phyloP scores from a whole-genome alignment of 1,140 invertebrate species.

The Drosophila ercepeae region DNA sequence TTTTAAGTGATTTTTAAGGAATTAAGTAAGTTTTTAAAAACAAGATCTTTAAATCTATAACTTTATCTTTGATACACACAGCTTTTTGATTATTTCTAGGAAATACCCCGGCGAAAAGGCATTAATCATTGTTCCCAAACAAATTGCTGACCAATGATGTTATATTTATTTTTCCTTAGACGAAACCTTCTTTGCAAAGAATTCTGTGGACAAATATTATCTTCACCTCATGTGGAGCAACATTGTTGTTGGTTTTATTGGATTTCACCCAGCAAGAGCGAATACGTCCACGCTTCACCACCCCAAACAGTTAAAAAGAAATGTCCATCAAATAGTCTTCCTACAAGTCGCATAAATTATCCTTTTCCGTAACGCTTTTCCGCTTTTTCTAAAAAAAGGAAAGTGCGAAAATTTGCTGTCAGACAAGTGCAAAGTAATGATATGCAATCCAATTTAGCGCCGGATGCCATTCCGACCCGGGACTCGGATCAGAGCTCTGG shows the following conservation, averaged over 20 bases:
- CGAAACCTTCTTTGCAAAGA: neutral
- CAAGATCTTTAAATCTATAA: too few relatives aligned
- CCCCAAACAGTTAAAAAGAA: conserved; percentile 51
- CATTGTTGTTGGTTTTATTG: conserved; percentile 61
- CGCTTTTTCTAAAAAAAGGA: conserved; percentile 29
- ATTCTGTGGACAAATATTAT: conserved; percentile 60
- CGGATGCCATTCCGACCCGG: conserved; percentile 39
- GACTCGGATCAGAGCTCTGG: conserved; percentile 37
- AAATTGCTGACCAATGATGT: conserved; percentile 64
- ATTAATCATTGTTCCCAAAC: conserved; percentile 72
- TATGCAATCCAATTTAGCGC: conserved; percentile 78
- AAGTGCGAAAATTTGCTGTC: conserved; percentile 74
- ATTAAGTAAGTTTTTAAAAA: too few relatives aligned
- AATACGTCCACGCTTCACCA: conserved; percentile 3
- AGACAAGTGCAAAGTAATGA: conserved; percentile 81
- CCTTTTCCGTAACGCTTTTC: conserved; percentile 53
- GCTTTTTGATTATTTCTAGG: conserved; percentile 1
- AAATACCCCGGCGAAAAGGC: conserved; percentile 3
- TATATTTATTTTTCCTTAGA: conserved; percentile 27
- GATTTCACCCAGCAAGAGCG: conserved; percentile 57
- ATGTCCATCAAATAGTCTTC: conserved; percentile 63
- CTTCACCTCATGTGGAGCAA: conserved; percentile 49
- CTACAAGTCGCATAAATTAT: conserved; percentile 75
- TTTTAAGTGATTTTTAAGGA: too few relatives aligned
- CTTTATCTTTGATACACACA: conserved; percentile 65